These are phyloP conservation scores for Spodoptera picta DNA, from an alignment of 2,888 invertebrate genomes.

Conservation along the genomic window DNA sequence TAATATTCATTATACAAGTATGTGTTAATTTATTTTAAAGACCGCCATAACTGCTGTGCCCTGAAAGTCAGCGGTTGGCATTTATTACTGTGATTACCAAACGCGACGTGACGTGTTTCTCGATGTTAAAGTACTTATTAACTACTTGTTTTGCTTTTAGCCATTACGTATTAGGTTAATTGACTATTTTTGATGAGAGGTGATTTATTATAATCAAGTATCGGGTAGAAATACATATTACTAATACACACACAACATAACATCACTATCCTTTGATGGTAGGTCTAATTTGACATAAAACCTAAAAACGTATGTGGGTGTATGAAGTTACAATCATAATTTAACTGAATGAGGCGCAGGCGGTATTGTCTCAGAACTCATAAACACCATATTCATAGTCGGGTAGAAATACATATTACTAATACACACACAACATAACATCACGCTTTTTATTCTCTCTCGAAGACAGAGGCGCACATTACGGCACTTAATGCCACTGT, in stretches of 20 bases:
- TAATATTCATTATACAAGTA: constrained; percentile 18
- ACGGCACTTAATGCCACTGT: no score
- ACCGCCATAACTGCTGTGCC: constrained; percentile 19
- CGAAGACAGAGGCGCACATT: no score
- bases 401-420: not conserved
- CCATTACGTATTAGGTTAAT: constrained; percentile 28
- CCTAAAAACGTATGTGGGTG: no score
- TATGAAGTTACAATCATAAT: no score
- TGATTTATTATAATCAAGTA: not conserved
- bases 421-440: no score
- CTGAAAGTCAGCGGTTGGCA: constrained; percentile 59
- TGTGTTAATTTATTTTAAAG: constrained; percentile 31
- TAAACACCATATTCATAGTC: no score
- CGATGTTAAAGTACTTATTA: constrained; percentile 3
- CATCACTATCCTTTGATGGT: no score
- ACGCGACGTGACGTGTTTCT: constrained; percentile 45
- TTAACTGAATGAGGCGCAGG: no score
- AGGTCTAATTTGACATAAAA: no score
- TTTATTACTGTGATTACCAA: constrained; percentile 51
- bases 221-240: not conserved
- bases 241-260: no score
- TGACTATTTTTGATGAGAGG: constrained; percentile 7
- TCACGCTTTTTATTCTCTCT: no score
- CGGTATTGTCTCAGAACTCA: no score
- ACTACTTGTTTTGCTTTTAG: constrained; percentile 28